A percentile compares a stretch with the other conserved stretches of the same genome.
These are phyloP conservation scores for Andrena flavipes DNA, from an alignment of 2,888 invertebrate species.

Conservation along the genomic window DNA sequence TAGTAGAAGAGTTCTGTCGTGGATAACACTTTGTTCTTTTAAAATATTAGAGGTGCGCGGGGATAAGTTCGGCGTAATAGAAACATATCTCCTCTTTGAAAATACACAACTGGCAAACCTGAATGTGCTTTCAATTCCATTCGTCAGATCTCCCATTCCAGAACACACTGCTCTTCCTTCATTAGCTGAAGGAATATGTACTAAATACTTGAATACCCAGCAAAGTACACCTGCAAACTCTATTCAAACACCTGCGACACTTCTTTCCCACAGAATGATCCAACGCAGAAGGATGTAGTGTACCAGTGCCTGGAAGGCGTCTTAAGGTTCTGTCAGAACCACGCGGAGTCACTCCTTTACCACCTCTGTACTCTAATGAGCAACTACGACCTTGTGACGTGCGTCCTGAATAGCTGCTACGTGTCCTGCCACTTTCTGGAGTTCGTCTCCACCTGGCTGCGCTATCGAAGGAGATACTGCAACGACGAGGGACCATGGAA, in stretches of 20 bases:
- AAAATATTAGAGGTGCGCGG: no score
- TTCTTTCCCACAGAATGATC: constrained; percentile 33
- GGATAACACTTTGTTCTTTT: no score
- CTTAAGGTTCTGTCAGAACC: constrained; percentile 54
- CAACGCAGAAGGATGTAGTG: constrained; percentile 42
- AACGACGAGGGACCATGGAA: constrained; percentile 49
- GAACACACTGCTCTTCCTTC: no score
- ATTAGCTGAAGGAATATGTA: not conserved
- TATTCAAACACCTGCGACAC: not conserved
- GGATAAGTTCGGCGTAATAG: no score
- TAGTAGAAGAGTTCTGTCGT: constrained; percentile 21
- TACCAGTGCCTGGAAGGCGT: constrained; percentile 58
- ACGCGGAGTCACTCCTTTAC: constrained; percentile 29
- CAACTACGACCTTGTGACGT: constrained; percentile 50
- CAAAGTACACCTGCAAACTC: not conserved
- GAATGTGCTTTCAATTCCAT: no score
- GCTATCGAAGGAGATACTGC: constrained; percentile 49
- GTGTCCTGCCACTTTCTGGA: constrained; percentile 57
- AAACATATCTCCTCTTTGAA: no score
- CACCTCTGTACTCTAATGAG: constrained; percentile 63
- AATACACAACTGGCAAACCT: no score
- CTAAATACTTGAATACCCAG: not conserved
- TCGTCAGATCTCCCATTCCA: no score
- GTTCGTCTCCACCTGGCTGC: constrained; percentile 65
- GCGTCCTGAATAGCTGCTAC: constrained; percentile 19